These are phyloP conservation scores for Casuarius casuarius DNA, from an alignment of 2,113 vertebrate genomes.

Conservation along the genomic window DNA sequence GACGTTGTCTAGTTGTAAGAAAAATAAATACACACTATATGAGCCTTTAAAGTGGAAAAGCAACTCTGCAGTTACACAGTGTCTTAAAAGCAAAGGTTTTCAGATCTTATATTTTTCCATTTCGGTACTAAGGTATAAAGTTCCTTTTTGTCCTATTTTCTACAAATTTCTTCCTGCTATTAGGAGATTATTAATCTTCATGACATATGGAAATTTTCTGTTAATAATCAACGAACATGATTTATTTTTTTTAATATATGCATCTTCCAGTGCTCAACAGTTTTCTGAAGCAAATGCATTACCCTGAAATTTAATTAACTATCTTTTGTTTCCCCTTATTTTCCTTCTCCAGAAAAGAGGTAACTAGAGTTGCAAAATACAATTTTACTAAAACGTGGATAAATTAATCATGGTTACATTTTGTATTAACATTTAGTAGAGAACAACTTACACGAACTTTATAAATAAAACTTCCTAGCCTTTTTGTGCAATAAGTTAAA, in stretches of 20 bases:
- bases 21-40: fast-evolving
- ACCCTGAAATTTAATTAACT: neutral
- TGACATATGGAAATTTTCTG: neutral
- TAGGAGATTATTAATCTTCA: neutral
- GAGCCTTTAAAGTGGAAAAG: neutral
- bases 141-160: neutral
- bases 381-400: neutral
- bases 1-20: neutral
- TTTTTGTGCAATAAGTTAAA: neutral
- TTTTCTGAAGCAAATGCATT: neutral
- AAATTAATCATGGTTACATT: neutral
- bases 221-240: neutral
- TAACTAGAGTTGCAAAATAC: neutral
- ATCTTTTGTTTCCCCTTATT: neutral
- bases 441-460: neutral
- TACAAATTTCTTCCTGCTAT: neutral
- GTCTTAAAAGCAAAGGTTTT: neutral
- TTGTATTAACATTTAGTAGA: neutral
- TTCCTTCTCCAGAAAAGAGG: neutral
- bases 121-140: neutral
- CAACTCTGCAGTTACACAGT: neutral
- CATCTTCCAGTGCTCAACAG: neutral
- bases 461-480: fast-evolving
- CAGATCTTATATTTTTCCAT: neutral
- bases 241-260: neutral